Base-by-base conservation (phyloP, 23 tunicate genomes). In the Clavelina lepadiformis region DNA sequence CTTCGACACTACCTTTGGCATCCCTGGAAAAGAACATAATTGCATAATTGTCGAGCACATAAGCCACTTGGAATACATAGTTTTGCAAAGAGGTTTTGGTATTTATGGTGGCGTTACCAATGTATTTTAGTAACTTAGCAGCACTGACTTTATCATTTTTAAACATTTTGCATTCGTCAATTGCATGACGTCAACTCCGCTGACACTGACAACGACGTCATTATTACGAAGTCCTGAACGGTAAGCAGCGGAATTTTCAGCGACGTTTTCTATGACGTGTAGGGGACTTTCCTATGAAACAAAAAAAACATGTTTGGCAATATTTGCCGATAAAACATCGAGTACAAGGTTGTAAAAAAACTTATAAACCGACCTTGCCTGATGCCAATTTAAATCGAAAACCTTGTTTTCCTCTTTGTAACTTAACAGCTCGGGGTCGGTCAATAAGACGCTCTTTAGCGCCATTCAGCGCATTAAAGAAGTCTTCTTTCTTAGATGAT, bases 141-240 rank as follows among this genome's bases (percentile, higher is more conserved):
- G n/a, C n/a, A n/a, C 68, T 46, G 31, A 82, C 91, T 82, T 82
- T 45, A 82, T 82, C 28, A 66, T 82, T 25, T 38, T 27, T 19
- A 82, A 75, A 65, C 81, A 74, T 30, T 65, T 75, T 35, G 65
- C 77, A 46, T 82, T 81, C 25, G 71, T 44, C 28, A 23, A 53
- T 20, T 56, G 66, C 69, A 66, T 28, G 13, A 74, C 81, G 37
- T 81, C 67, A 27, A 31, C 22, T 30, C 74, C 91, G 19, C 58
- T 58, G 23, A 82, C 91, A 25, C 58, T 28, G 19, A 49, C 70
- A 15, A 82, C 35, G 29, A 82, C 41, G 5, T 82, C 75, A 2
- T 76, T 76, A 44, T 74, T 58, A 56, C 65, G 56, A 18, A 82
- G 50, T 5, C 91, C 91, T 25, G 75, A 75, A 27, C 57, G 23